A percentile compares a stretch with the other conserved stretches of the same genome.
Evolutionary conservation across 2,888 invertebrate genomes (phyloP).

Genomic region (Thera britannica): DNA sequence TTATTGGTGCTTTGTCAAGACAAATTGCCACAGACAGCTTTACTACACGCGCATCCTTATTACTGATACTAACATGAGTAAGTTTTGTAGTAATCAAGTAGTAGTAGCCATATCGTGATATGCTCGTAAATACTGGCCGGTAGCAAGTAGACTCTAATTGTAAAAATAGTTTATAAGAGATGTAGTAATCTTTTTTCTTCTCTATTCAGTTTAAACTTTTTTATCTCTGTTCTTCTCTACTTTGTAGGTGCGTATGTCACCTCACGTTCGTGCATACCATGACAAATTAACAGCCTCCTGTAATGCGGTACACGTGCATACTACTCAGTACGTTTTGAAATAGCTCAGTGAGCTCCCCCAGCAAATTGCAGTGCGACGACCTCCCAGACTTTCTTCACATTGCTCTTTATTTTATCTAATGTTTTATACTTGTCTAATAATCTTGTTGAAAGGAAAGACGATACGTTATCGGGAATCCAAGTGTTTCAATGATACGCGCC

Average conservation of each 20-base stretch:
- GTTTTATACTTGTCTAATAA: conserved; percentile 31
- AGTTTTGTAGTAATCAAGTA: background rate
- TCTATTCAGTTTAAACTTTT: no score
- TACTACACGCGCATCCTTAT: conserved; percentile 1
- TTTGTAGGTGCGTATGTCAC: background rate
- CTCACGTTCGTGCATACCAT: conserved; percentile 52
- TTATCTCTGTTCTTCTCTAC: background rate
- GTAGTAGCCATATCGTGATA: no score
- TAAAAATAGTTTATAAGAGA: no score
- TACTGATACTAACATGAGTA: background rate
- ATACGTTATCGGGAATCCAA: conserved; percentile 48
- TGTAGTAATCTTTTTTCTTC: no score
- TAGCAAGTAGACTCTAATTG: no score
- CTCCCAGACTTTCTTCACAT: conserved; percentile 37
- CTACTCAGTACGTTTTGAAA: conserved; percentile 50
- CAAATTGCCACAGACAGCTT: background rate
- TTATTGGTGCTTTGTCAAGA: background rate
- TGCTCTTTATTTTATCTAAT: conserved; percentile 33
- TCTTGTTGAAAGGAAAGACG: conserved; percentile 36
- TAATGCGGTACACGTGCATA: conserved; percentile 43
- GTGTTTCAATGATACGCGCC: conserved; percentile 43
- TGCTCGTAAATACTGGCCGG: no score
- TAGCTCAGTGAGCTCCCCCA: conserved; percentile 53
- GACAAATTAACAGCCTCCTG: conserved; percentile 61
- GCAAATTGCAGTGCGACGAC: conserved; percentile 66